A percentile compares a stretch with the other conserved stretches of the same genome.
These are phyloP conservation scores for Parochlus steinenii DNA, from an alignment of 2,888 invertebrate genomes.

Conservation along the genomic window DNA sequence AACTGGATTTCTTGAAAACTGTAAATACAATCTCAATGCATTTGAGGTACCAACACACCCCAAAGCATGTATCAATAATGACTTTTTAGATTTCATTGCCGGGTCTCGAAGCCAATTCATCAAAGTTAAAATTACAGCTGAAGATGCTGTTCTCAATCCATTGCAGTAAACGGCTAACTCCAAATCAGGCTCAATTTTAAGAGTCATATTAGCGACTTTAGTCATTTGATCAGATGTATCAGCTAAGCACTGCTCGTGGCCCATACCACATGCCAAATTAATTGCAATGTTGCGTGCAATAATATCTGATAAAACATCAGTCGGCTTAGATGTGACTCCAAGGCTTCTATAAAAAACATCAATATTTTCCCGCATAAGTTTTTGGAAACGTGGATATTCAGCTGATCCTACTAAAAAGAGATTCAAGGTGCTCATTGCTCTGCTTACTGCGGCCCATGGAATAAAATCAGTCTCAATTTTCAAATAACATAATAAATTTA, in stretches of 20 bases:
- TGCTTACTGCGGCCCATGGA: constrained; percentile 48
- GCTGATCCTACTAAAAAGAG: background rate
- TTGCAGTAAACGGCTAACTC: constrained; percentile 3
- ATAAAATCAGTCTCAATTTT: constrained; percentile 44
- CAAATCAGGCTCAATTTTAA: constrained; percentile 1
- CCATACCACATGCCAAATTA: constrained; percentile 24
- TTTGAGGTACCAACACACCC: too few species aligned
- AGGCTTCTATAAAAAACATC: constrained; percentile 21
- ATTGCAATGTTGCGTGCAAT: constrained; percentile 22
- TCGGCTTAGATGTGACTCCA: constrained; percentile 20
- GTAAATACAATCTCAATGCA: too few species aligned
- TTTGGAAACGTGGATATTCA: constrained; percentile 1
- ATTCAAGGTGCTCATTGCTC: constrained; percentile 1
- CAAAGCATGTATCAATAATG: too few species aligned
- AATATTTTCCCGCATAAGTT: constrained; percentile 16
- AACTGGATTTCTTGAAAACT: too few species aligned
- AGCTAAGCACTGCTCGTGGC: constrained; percentile 14
- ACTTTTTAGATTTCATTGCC: too few species aligned
- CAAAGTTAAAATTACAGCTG: too few species aligned
- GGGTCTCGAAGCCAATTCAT: too few species aligned
- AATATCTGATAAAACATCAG: constrained; percentile 23
- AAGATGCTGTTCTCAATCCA: background rate
- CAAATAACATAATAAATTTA: constrained; percentile 39
- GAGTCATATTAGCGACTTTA: background rate
- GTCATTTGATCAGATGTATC: background rate